These are phyloP conservation scores for Hyposmocoma kahamanoa DNA, from an alignment of 1,140 invertebrate genomes.

Conservation along the genomic window DNA sequence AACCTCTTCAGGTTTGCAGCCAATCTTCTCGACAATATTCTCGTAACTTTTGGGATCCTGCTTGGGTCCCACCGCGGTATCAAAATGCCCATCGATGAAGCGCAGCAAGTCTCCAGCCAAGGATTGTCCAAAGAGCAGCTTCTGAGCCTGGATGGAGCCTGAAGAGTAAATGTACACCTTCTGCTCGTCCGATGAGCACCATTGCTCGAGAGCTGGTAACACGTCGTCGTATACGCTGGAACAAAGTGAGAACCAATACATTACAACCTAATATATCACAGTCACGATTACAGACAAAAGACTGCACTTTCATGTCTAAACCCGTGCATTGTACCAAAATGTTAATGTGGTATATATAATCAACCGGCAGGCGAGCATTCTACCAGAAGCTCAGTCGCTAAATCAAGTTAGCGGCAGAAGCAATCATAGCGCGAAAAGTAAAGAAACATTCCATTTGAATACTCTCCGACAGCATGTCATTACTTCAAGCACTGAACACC, in stretches of 20 bases:
- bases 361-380: too few relatives aligned
- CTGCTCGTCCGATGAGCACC: slow-evolving; percentile 76
- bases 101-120: slow-evolving; percentile 83
- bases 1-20: slow-evolving; percentile 77
- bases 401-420: too few relatives aligned
- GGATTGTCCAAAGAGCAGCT: slow-evolving; percentile 88
- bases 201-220: slow-evolving; percentile 79
- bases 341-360: too few relatives aligned
- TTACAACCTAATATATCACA: too few relatives aligned
- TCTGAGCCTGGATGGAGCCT: slow-evolving; percentile 93
- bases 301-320: too few relatives aligned
- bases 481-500: too few relatives aligned
- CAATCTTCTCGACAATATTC: slow-evolving; percentile 82
- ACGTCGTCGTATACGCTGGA: slow-evolving; percentile 92
- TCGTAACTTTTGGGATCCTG: slow-evolving; percentile 82
- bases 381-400: too few relatives aligned
- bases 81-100: slow-evolving; percentile 88
- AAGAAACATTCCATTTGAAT: too few relatives aligned
- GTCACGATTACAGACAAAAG: too few relatives aligned
- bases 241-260: slow-evolving; percentile 17
- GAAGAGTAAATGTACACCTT: slow-evolving; percentile 93
- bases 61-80: slow-evolving; percentile 89
- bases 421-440: too few relatives aligned
- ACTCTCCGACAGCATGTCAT: too few relatives aligned
- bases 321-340: too few relatives aligned